Evolutionary conservation across 2,113 vertebrate species (phyloP).

Genomic region (Melanerpes formicivorus): DNA sequence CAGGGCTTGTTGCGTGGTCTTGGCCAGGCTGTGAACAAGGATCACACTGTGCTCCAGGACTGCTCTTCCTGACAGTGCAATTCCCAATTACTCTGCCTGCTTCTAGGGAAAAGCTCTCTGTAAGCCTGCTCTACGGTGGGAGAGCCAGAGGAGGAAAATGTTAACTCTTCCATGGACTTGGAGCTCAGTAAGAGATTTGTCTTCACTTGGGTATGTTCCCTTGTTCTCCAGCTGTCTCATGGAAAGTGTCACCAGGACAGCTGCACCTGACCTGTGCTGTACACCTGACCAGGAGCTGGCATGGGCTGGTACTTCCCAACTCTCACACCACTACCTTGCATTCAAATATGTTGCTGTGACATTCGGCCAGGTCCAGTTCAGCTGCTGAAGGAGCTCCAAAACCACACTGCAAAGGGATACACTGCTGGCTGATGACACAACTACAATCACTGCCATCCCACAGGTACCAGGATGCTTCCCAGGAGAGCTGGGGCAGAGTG

Average conservation of each 20-base stretch:
- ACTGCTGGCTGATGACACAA: rapidly evolving
- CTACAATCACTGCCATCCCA: rapidly evolving
- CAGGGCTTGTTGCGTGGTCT: background rate
- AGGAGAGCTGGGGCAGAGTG: background rate
- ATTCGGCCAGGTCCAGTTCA: background rate
- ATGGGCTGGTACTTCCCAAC: background rate
- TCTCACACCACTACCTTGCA: rapidly evolving
- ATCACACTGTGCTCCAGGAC: background rate
- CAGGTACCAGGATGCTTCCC: background rate
- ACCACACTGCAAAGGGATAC: background rate
- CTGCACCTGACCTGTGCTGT: background rate
- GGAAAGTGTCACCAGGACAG: background rate
- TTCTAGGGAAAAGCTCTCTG: background rate
- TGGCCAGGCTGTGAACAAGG: background rate
- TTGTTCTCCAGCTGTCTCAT: rapidly evolving
- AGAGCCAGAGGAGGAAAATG: background rate
- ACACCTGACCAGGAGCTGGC: background rate
- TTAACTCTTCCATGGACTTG: background rate
- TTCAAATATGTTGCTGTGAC: rapidly evolving
- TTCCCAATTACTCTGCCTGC: background rate
- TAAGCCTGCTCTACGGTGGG: background rate
- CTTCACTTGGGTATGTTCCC: background rate
- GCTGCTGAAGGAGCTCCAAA: background rate
- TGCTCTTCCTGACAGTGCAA: background rate
- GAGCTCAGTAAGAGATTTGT: rapidly evolving